Percentiles rank a stretch among this genome's conserved stretches.
phyloP scores from a whole-genome alignment of 1,140 invertebrate genomes.

The Cecropterus lyciades region DNA sequence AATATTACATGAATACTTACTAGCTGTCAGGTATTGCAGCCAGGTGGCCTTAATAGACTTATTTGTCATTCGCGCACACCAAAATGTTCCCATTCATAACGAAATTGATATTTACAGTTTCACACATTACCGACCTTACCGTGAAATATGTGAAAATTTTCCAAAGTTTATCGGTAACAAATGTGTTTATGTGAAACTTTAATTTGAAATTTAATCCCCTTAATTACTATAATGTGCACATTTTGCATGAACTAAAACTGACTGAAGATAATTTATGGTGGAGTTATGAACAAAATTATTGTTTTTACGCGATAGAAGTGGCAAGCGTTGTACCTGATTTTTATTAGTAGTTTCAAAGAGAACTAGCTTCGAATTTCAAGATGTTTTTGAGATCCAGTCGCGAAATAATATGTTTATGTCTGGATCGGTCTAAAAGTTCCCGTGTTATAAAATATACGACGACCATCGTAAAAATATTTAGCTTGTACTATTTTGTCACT shows the following conservation, averaged over 20 bases:
- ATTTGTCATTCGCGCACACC: conserved; percentile 69
- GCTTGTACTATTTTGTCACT: too few relatives aligned
- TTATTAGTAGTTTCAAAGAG: too few relatives aligned
- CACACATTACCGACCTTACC: conserved; percentile 48
- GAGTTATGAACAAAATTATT: too few relatives aligned
- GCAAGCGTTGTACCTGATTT: too few relatives aligned
- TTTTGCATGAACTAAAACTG: not conserved
- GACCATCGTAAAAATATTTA: too few relatives aligned
- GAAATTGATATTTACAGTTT: conserved; percentile 66
- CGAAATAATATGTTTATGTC: too few relatives aligned
- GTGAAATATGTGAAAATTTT: conserved; percentile 42
- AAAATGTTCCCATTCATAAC: conserved; percentile 69
- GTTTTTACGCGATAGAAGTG: too few relatives aligned
- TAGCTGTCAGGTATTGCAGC: conserved; percentile 54
- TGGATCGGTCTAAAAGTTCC: too few relatives aligned
- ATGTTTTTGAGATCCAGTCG: too few relatives aligned
- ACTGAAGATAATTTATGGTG: too few relatives aligned
- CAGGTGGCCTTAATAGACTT: conserved; percentile 73
- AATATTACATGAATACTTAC: conserved; percentile 51
- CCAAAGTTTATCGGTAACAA: conserved; percentile 29
- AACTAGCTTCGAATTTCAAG: too few relatives aligned
- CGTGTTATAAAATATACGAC: too few relatives aligned
- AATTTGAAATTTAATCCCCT: not conserved
- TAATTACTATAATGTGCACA: not conserved
- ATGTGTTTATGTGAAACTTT: conserved; percentile 6